These are phyloP conservation scores for Microhierax caerulescens DNA, from an alignment of 2,797 vertebrate genomes.

Conservation along the genomic window DNA sequence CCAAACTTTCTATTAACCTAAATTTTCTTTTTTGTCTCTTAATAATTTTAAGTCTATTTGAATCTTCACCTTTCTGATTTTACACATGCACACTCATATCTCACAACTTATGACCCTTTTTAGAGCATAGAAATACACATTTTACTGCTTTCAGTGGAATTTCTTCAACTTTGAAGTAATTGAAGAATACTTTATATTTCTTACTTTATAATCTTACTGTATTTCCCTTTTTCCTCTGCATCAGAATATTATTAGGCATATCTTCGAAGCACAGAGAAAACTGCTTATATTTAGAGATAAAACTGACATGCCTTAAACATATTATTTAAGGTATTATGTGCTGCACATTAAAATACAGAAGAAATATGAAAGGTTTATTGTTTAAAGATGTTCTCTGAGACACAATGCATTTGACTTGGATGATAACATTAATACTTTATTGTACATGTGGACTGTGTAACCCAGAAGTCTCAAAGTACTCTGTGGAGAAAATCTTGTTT, in stretches of 20 bases:
- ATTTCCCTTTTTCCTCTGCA: neutral
- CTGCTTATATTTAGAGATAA: neutral
- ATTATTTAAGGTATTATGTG: neutral
- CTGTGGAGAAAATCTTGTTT: conserved; percentile 1
- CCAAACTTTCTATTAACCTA: neutral
- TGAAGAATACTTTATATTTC: neutral
- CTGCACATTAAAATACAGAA: neutral
- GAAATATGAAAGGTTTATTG: neutral
- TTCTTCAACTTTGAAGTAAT: neutral
- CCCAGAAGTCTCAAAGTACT: neutral
- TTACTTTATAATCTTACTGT: neutral
- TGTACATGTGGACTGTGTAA: neutral
- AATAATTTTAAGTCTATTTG: neutral
- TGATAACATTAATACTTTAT: neutral
- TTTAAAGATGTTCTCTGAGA: conserved; percentile 7
- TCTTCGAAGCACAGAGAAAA: neutral
- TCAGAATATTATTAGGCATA: neutral
- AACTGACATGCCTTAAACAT: neutral
- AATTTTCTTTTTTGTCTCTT: neutral
- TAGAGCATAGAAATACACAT: neutral
- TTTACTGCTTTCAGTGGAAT: neutral
- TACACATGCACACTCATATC: neutral
- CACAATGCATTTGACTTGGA: neutral
- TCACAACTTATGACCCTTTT: neutral
- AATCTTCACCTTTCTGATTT: neutral